Evolutionary conservation across 2,113 vertebrate genomes (phyloP), one percentile per base, ranked within the genome.

Genomic region (Otocyon megalotis): DNA sequence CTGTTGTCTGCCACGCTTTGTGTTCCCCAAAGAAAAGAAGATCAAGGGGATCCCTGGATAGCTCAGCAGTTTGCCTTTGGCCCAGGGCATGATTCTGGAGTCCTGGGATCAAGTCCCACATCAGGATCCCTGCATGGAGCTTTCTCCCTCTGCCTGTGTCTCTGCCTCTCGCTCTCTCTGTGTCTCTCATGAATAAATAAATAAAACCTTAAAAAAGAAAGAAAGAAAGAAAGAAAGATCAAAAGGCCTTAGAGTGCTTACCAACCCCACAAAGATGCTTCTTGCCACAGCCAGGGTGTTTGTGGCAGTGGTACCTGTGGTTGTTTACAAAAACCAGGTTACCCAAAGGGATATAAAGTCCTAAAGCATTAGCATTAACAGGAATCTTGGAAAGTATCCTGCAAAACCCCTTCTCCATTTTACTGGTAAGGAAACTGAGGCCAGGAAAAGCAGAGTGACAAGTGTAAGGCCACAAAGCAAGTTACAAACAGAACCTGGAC

Each of bases 191-290:
- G 43, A 43, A 43, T 43, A 43, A 43, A 43, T 43, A 43, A 43
- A 43, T 43, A 7, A 43, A 43, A 43, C 8, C 43, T 43, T 43
- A 43, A 43, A 67, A 74, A 74, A 43, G 30, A 69, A 88, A 92
- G 30, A 88, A 80, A n/a, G 86, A 67, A 74, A 74, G 50, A n/a
- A 69, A 88, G 87, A 26, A 86, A 80, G 37, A 91, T 35, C 69
- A 69, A 17, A 90, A 84, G 63, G 54, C 62, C 48, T 37, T 37
- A 77, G 14, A 7, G 13, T 92, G 35, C 98, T 98, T 99, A 99
- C 99, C 99, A 99, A 99, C 48, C 99, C 99, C 96, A 99, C 99
- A 93, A 99, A 99, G 98, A 99, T 99, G 97, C 99, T 99, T 84
- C 99, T 99, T 35, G 99, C 99, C 87, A 99, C 99, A 48, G 99